These are phyloP conservation scores for Salvelinus fontinalis DNA, from an alignment of 2,113 vertebrate species.

Conservation along the genomic window DNA sequence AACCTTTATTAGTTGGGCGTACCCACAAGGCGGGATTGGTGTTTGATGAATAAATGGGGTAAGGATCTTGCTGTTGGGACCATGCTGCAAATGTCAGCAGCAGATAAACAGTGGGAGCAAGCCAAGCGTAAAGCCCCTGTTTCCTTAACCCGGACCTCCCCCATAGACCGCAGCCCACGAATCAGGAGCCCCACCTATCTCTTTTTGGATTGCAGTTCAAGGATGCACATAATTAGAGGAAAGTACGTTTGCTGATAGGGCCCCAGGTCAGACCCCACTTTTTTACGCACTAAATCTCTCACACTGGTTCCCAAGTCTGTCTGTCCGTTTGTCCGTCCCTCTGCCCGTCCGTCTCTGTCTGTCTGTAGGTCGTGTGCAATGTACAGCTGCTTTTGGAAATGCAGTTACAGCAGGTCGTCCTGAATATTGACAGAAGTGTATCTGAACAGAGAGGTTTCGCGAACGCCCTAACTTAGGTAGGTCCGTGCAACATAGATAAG, in stretches of 20 bases:
- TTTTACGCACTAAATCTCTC: constrained; percentile 57
- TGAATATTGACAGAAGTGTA: too few species aligned
- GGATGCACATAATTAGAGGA: constrained; percentile 93
- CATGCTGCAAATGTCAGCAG: constrained; percentile 93
- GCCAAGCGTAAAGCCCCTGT: constrained; percentile 90
- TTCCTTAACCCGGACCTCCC: constrained; percentile 79
- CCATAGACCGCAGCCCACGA: constrained; percentile 68
- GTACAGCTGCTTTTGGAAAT: too few species aligned
- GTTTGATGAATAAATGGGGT: constrained; percentile 97
- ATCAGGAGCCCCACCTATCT: constrained; percentile 77
- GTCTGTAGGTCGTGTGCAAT: too few species aligned
- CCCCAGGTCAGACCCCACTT: constrained; percentile 78
- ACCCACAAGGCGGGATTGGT: constrained; percentile 86
- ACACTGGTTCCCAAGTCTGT: constrained; percentile 13
- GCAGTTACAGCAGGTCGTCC: too few species aligned
- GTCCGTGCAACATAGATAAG: too few species aligned
- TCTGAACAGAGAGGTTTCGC: too few species aligned
- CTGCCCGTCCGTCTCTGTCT: too few species aligned
- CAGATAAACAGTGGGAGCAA: constrained; percentile 94
- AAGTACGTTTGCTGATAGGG: constrained; percentile 77
- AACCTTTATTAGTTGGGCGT: constrained; percentile 84
- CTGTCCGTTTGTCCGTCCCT: too few species aligned
- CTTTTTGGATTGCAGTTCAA: constrained; percentile 83
- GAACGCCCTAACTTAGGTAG: too few species aligned
- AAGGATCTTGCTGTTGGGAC: constrained; percentile 93